These are phyloP conservation scores for Allacma fusca DNA, from an alignment of 2,888 invertebrate species.

Conservation along the genomic window DNA sequence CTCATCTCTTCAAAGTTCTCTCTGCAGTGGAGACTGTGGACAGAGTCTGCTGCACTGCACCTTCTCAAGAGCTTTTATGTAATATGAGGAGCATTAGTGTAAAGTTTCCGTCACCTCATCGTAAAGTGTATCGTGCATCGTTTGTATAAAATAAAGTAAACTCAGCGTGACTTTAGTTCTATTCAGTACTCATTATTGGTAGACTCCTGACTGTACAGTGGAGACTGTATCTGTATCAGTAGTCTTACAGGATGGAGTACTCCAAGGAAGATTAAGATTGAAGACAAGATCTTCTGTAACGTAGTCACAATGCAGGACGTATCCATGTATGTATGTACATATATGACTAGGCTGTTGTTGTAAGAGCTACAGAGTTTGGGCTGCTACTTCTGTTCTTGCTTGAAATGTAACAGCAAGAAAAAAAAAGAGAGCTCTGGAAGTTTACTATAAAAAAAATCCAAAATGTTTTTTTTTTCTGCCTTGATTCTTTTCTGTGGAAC, in stretches of 20 bases:
- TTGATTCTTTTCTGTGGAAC: constrained; percentile 29
- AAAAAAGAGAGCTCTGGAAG: not conserved
- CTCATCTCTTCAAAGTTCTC: too few species aligned
- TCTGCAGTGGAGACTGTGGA: not conserved
- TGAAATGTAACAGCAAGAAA: too few species aligned
- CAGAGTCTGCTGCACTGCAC: not conserved
- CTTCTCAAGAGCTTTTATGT: not conserved
- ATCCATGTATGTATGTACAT: too few species aligned
- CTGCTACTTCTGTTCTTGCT: too few species aligned
- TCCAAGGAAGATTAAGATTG: not conserved
- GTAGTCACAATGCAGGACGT: too few species aligned
- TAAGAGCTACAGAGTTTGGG: too few species aligned
- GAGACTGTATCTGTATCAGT: not conserved
- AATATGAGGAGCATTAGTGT: not conserved
- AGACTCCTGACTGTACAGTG: not conserved
- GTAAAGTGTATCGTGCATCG: not conserved
- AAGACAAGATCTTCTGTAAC: not conserved
- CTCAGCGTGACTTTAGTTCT: constrained; percentile 22
- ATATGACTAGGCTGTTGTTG: too few species aligned
- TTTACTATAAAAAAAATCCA: not conserved
- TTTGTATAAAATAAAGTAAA: constrained; percentile 1
- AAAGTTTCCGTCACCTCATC: not conserved
- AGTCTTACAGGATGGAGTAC: not conserved
- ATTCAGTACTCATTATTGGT: not conserved
- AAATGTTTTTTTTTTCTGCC: constrained; percentile 20